phyloP scores from a whole-genome alignment of 2,888 invertebrate genomes.

The Myopa testacea region DNA sequence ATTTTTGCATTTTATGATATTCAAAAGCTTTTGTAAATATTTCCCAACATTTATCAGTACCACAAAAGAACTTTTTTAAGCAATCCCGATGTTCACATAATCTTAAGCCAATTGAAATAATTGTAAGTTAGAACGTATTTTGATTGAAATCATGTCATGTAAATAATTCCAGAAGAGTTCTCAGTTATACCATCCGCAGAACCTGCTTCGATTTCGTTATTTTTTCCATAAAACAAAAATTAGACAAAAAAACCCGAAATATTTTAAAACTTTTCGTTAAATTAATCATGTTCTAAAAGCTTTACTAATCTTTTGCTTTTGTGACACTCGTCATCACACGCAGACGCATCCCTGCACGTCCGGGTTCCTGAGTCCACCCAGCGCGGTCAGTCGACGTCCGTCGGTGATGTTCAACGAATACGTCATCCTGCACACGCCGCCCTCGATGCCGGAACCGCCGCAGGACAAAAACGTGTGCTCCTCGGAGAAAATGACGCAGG shows the following conservation, averaged over 20 bases:
- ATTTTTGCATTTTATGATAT: constrained; percentile 29
- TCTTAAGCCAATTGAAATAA: background rate
- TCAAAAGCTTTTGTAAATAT: constrained; percentile 42
- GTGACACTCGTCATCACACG: background rate
- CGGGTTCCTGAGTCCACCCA: constrained; percentile 79
- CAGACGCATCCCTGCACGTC: constrained; percentile 75
- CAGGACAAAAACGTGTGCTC: constrained; percentile 76
- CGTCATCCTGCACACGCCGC: constrained; percentile 78
- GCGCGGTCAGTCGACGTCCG: constrained; percentile 78
- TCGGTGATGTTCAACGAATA: constrained; percentile 92
- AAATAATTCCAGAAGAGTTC: background rate
- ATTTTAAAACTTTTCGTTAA: too few species aligned
- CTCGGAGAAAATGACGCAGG: constrained; percentile 91
- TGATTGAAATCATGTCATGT: background rate
- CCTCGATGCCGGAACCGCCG: constrained; percentile 62
- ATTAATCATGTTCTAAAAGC: background rate
- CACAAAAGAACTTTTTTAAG: constrained; percentile 40
- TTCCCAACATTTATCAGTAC: constrained; percentile 34
- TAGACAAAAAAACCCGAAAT: too few species aligned
- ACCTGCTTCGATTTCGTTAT: background rate
- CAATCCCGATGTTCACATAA: background rate
- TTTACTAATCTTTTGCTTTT: constrained; percentile 3
- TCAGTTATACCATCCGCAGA: background rate
- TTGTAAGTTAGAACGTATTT: constrained; percentile 4
- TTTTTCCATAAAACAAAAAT: background rate